Base-by-base conservation (phyloP, 2,113 vertebrate genomes). In the Microtus ochrogaster region DNA sequence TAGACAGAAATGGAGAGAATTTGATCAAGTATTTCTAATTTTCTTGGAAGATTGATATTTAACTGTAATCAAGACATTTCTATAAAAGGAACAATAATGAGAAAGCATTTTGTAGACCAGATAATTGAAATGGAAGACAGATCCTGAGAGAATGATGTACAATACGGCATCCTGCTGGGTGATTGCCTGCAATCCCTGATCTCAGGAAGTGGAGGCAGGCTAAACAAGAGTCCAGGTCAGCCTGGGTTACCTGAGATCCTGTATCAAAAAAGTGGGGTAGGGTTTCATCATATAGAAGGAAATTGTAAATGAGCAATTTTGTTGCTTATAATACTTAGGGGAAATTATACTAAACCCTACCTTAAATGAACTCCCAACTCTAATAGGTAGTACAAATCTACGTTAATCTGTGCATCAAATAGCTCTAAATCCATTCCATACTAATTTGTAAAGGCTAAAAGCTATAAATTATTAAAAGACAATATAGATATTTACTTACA, bases 41-140 rank as follows among this genome's bases (percentile, higher is more conserved):
- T 95, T 52, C 95, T 94, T 91, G 68, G 39, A 96, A 95, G 47
- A 89, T 72, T 72, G 93, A 95, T 92, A 33, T 47, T 16, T 72
- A 49, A 39, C 5, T 47, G 58, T 17, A 79, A 52, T 19, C 24
- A 92, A 87, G 81, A 90, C 49, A 74, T 83, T 74, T 95, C 83
- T 95, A 9, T 70, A 91, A 82, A 87, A 33, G 52, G 9, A n/a
- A 44, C 33, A 87, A 87, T 52, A 72, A 94, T 73, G 14, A 92
- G 63, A 90, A 95, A 22, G 17, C 39, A 96, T 49, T 94, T 90
- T 89, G 66, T 86, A 8, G 89, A 41, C 36, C 63, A 77, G 11
- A 61, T 91, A 89, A 93, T 79, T 92, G 86, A 93, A 94, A 74
- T 39, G 22, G 76, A 65, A 79, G 30, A 78, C 21, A 9, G 77